Evolutionary conservation across 2,113 vertebrate genomes (phyloP), one percentile per base, ranked within the genome.

Genomic region (Mustelus asterias): DNA sequence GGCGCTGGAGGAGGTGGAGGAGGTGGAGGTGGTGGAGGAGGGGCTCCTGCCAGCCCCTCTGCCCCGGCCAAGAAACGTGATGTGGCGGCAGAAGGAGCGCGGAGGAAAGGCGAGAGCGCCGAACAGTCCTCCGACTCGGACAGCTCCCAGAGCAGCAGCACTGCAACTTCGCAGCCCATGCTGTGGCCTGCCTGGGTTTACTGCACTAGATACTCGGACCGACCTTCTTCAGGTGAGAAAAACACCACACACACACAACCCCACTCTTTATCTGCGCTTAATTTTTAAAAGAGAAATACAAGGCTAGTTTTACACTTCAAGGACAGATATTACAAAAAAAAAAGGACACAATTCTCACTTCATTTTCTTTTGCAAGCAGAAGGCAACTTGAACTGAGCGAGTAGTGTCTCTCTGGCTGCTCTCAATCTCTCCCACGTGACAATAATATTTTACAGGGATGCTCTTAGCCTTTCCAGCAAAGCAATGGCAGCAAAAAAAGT

Each of bases 121-220:
- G 99, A 99, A 96, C 98, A 98, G 98, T 99, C 99, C 97, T 99
- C 99, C 95, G 99, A 99, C 97, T 98, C 99, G 97, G 99, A 99
- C 97, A 99, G 98, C 98, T 99, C 99, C 96, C 99, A 99, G 97
- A 97, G 98, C 98, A 97, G 98, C 97, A 98, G 98, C 83, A 98
- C 97, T 96, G 97, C 97, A 96, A 96, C 97, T 90, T 95, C 96
- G 29, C 98, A 99, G 97, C 98, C 98, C 96, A 99, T 99, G 99
- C 98, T 99, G 96, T 99, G 99, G 99, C 99, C 99, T 95, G 99
- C 99, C 96, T 99, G 99, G 99, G 99, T 99, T 95, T 99, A 99
- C 97, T 99, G 99, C 98, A 99, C 99, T 97, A 98, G 99, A 96
- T 99, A 99, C 97, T 99, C 99, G 96, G 99, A 99, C 97, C 98